Conservation (phyloP, 1,140 invertebrate genomes). For the Paraescarpia echinospica region DNA sequence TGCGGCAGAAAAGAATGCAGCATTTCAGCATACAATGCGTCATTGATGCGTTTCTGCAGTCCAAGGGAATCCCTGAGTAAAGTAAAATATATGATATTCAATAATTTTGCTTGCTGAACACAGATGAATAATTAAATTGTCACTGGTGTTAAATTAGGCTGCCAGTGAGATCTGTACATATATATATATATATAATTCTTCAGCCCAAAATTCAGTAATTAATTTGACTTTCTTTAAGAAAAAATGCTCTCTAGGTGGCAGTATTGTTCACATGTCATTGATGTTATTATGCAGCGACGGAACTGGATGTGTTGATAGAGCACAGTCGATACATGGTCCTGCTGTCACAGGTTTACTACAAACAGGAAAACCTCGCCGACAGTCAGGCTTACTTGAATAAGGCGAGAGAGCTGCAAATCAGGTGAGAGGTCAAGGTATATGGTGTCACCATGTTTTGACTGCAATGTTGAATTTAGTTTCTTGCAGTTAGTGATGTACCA, state of each 20-base stretch:
- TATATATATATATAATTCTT: too few relatives aligned
- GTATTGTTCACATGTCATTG: not conserved
- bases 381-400: constrained; percentile 51
- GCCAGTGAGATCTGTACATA: too few relatives aligned
- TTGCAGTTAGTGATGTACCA: not conserved
- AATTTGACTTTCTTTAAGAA: too few relatives aligned
- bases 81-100: too few relatives aligned
- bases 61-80: too few relatives aligned
- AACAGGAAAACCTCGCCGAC: constrained; percentile 54
- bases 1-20: too few relatives aligned
- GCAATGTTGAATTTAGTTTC: not conserved
- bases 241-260: not conserved
- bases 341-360: constrained; percentile 70
- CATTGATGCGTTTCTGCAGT: too few relatives aligned
- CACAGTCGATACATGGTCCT: constrained; percentile 69
- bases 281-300: constrained; percentile 33
- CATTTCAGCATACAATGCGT: too few relatives aligned
- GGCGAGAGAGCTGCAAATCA: constrained; percentile 58
- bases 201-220: too few relatives aligned
- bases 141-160: too few relatives aligned
- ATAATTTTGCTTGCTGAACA: too few relatives aligned
- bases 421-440: constrained; percentile 34
- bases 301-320: constrained; percentile 62
- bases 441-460: not conserved
- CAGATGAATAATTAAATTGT: too few relatives aligned